phyloP scores from a whole-genome alignment of 2,797 vertebrate species.

The Neosilurus hyrtlii region DNA sequence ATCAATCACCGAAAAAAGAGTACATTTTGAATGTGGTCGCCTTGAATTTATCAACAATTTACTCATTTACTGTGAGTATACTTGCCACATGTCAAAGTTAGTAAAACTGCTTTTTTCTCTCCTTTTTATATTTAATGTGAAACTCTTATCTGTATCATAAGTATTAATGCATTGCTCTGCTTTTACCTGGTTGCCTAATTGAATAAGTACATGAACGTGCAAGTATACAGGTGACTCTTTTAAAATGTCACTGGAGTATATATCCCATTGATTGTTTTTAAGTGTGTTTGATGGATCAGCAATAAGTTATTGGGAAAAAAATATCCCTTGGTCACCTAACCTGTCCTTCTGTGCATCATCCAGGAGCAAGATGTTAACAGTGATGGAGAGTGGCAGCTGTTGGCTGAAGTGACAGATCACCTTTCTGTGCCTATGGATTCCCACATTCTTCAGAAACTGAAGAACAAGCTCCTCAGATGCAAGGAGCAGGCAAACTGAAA shows the following conservation, averaged over 20 bases:
- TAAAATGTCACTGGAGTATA: background rate
- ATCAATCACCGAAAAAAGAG: too few species aligned
- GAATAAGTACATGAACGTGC: background rate
- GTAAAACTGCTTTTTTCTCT: background rate
- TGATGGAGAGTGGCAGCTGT: conserved; percentile 77
- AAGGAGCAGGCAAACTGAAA: conserved; percentile 74
- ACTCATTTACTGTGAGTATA: too few species aligned
- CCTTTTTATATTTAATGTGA: background rate
- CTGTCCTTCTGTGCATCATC: conserved; percentile 13
- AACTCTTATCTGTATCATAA: background rate
- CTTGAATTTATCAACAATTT: too few species aligned
- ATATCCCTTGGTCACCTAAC: background rate
- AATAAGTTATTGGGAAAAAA: background rate
- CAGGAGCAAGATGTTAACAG: conserved; percentile 81
- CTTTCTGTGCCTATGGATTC: conserved; percentile 59
- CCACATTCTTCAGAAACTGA: conserved; percentile 69
- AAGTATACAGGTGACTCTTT: background rate
- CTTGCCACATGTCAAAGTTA: background rate
- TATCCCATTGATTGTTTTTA: background rate
- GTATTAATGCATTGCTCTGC: background rate
- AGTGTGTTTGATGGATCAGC: background rate
- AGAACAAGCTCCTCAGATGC: conserved; percentile 66
- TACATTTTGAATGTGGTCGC: too few species aligned
- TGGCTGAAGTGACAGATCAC: conserved; percentile 67
- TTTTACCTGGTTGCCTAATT: background rate